Base-by-base conservation (phyloP, 2,797 vertebrate species). In the Macropus fuliginosus region DNA sequence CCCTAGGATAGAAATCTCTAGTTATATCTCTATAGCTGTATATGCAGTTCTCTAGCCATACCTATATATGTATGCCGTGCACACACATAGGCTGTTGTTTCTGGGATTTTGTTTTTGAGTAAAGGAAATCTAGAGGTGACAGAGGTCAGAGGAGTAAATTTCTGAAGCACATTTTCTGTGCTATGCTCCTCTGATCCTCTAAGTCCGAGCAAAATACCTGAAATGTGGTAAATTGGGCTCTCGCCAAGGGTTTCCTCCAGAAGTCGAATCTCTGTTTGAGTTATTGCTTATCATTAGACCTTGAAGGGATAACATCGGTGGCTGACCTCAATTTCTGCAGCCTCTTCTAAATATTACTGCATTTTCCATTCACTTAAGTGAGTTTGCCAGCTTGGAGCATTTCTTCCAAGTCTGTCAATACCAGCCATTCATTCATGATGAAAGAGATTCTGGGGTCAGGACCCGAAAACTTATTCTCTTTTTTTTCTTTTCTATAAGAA, bases 351-450 rank as follows among this genome's bases (percentile, higher is more conserved):
- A 97, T 66, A 94, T 56, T 95, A 90, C 81, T 90, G 93, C 95
- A 97, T 97, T 97, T 97, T 94, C 95, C 97, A 97, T 96, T 95
- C 96, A 98, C 94, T 93, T 95, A 97, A 97, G 98, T 81, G 56
- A 97, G 89, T 98, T 94, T 95, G 94, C 91, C 95, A 98, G 62
- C 95, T 91, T 92, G 74, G 94, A 96, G 94, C 91, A 93, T 92
- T 98, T 98, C 94, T 93, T 95, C 62, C 52, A 54, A 91, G 27
- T 97, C 97, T 96, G 55, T 94, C 93, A 92, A 93, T 93, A 97
- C 95, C 97, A 98, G 92, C 96, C 94, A 87, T 96, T 91, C 52
- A 91, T 91, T 91, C 34, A 52, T 92, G 40, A 98, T 97, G 94
- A 97, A 97, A 97, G 92, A 5, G 92, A 93, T 92, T 50, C 92